Evolutionary conservation across 2,113 vertebrate genomes (phyloP).

Genomic region (Rhinolophus ferrumequinum): DNA sequence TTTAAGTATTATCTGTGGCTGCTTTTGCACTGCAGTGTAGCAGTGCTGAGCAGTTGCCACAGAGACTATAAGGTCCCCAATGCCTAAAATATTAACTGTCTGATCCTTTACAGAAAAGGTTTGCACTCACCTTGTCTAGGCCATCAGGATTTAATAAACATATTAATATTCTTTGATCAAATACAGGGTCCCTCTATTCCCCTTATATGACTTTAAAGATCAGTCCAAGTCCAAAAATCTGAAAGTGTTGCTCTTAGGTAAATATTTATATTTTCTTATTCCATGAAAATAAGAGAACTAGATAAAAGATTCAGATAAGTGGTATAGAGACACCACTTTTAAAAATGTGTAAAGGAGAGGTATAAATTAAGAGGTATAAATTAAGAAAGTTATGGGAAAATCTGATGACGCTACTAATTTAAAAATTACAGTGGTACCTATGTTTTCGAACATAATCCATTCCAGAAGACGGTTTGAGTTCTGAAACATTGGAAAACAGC

Average conservation of each 20-base stretch:
- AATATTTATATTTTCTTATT: neutral
- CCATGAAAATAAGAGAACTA: neutral
- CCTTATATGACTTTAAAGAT: neutral
- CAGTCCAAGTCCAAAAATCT: neutral
- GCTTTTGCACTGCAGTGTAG: neutral
- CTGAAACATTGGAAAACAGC: too few relatives aligned
- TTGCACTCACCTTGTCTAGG: neutral
- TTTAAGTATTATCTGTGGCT: neutral
- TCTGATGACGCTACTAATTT: neutral
- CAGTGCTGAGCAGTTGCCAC: neutral
- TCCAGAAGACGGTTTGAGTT: too few relatives aligned
- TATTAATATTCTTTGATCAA: neutral
- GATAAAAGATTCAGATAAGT: neutral
- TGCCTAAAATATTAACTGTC: neutral
- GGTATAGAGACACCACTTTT: neutral
- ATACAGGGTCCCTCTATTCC: rapidly evolving
- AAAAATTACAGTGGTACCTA: neutral
- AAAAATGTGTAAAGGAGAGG: neutral
- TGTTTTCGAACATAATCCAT: too few relatives aligned
- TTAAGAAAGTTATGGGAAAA: neutral
- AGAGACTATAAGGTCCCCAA: neutral
- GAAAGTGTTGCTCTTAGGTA: neutral
- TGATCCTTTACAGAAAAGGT: neutral
- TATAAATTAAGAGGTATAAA: neutral
- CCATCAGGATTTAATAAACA: neutral